These are phyloP conservation scores for Leptoteleia sp. DNA, from an alignment of 1,140 invertebrate genomes.

Conservation along the genomic window DNA sequence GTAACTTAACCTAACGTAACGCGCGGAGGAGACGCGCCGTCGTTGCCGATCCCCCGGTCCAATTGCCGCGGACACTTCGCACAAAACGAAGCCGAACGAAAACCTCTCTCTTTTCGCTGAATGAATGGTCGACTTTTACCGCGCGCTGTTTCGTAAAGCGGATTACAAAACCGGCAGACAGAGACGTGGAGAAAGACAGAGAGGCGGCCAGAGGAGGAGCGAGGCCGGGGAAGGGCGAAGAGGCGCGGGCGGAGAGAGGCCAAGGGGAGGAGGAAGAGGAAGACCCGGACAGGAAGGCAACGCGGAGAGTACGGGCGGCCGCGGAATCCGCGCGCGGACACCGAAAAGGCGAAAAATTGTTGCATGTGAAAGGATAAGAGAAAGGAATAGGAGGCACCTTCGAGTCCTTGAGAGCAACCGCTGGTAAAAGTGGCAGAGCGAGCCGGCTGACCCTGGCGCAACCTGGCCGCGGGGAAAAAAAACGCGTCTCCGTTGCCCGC, in stretches of 20 bases:
- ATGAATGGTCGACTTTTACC: slow-evolving; percentile 64
- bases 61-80: slow-evolving; percentile 32
- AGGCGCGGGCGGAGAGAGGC: slow-evolving; percentile 59
- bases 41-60: slow-evolving; percentile 31
- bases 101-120: slow-evolving; percentile 51
- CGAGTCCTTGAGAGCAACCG: slow-evolving; percentile 79
- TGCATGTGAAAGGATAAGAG: slow-evolving; percentile 80
- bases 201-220: slow-evolving; percentile 48
- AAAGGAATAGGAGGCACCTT: slow-evolving; percentile 79
- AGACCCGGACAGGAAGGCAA: slow-evolving; percentile 52
- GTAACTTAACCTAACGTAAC: slow-evolving; percentile 51
- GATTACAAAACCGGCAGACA: slow-evolving; percentile 78
- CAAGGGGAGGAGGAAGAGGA: slow-evolving; percentile 44
- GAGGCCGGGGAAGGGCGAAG: slow-evolving; percentile 16
- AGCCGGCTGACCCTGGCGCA: slow-evolving; percentile 79
- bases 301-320: slow-evolving; percentile 2
- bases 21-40: slow-evolving; percentile 20
- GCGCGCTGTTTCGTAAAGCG: slow-evolving; percentile 76
- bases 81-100: background rate
- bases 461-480: slow-evolving; percentile 69
- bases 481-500: slow-evolving; percentile 58
- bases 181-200: slow-evolving; percentile 66
- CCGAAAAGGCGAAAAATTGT: slow-evolving; percentile 77
- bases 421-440: slow-evolving; percentile 79
- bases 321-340: slow-evolving; percentile 38